Base-by-base conservation (phyloP, 2,888 invertebrate genomes). In the Lumbricus terrestris region DNA sequence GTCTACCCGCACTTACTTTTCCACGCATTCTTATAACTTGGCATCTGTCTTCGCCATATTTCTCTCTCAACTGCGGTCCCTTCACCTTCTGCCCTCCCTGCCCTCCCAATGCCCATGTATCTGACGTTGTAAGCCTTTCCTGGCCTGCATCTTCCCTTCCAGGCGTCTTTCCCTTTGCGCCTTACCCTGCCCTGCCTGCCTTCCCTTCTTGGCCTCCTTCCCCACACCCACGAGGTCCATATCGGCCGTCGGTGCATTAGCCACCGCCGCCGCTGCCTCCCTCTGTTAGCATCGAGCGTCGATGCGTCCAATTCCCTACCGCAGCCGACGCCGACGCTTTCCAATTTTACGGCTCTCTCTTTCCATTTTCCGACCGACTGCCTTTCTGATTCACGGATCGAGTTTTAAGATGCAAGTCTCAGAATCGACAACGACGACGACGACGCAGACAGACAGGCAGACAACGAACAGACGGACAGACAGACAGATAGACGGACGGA, bases 311-410 rank as follows among this genome's bases (percentile, higher is more conserved):
- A 20, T 13, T 89, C 54, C 37, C 23, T 4, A 29, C 13, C 89
- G 29, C 54, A 6, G n/a, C 23, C 54, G 47, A 18, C 47, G 5
- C 18, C 37, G 47, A 33, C 8, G 35, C 47, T 89, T 89, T 40
- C 40, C 47, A n/a, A 38, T 40, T 89, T 34, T 35, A 89, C 35
- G 54, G 54, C 33, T 89, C 54, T 18, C 47, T 89, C 69, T 37
- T 54, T 89, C 35, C 89, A 69, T 69, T n/a, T 23, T 54, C 54
- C 69, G 34, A 89, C 69, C 69, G 34, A 89, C 69, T 54, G 54
- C 47, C 37, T 35, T 35, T 29, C 69, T 69, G 54, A n/a, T 89
- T 69, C 69, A 69, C 69, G 16, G 54, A 69, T 89, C 69, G 54
- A 54, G 34, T 35, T 54, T 89, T 54, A 47, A 89, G 42, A 47